Evolutionary conservation across 2,797 vertebrate species (phyloP).

Genomic region (Pogonophryne albipinna): DNA sequence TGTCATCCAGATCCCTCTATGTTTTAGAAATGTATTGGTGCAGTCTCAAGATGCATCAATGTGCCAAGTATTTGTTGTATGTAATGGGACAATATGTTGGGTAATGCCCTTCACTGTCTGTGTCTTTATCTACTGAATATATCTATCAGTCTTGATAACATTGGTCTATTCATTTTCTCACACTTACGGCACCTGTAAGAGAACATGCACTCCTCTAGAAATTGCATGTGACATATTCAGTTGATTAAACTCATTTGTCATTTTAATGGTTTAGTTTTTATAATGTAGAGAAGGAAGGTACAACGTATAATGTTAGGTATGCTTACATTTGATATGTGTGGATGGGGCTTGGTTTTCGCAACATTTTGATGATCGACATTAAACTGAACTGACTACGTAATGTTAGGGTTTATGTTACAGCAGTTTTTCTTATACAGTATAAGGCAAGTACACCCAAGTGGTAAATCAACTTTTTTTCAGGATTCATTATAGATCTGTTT

Average conservation of each 20-base stretch:
- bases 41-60: slow-evolving; percentile 16
- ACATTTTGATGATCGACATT: slow-evolving; percentile 8
- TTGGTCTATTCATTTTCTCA: not conserved
- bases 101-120: not conserved
- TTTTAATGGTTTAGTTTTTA: not conserved
- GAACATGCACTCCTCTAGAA: not conserved
- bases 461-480: slow-evolving; percentile 24
- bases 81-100: slow-evolving; percentile 17
- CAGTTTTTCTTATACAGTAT: not conserved
- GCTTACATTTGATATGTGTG: not conserved
- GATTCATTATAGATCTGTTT: slow-evolving; percentile 39
- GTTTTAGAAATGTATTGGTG: slow-evolving; percentile 61
- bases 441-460: not conserved
- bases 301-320: not conserved
- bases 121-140: not conserved
- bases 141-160: not conserved
- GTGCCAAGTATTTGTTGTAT: slow-evolving; percentile 33
- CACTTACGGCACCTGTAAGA: not conserved
- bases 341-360: not conserved
- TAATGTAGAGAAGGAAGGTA: not conserved
- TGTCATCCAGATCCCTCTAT: slow-evolving; percentile 45
- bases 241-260: not conserved
- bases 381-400: not conserved
- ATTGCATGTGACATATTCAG: not conserved
- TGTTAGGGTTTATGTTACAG: slow-evolving; percentile 12